phyloP scores from a whole-genome alignment of 1,140 invertebrate species.

The Leptinotarsa defecta region DNA sequence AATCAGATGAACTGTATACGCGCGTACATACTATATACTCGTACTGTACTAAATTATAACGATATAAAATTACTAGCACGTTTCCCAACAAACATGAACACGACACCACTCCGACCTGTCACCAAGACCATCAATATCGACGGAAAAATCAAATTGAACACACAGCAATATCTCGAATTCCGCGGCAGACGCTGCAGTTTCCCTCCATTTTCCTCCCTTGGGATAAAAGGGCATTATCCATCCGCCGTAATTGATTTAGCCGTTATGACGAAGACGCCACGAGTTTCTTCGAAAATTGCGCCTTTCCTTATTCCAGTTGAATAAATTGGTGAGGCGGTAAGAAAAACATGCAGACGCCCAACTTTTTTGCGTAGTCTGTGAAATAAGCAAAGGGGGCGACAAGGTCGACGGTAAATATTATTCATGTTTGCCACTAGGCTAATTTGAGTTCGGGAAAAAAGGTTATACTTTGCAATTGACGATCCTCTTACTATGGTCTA shows the following conservation, averaged over 20 bases:
- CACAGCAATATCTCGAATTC: background rate
- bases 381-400: no score
- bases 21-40: no score
- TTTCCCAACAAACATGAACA: background rate
- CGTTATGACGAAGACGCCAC: background rate
- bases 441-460: no score
- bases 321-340: background rate
- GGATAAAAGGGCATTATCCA: background rate
- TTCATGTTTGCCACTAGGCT: no score
- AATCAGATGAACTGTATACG: background rate
- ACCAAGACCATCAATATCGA: background rate
- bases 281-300: background rate
- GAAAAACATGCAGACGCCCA: background rate
- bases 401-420: background rate
- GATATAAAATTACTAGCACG: no score
- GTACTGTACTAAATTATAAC: no score
- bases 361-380: background rate
- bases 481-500: no score
- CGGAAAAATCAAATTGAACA: background rate
- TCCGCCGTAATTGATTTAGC: slow-evolving; percentile 3
- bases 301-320: background rate
- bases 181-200: background rate
- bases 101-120: background rate
- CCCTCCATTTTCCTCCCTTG: background rate
- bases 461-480: no score